Percentiles rank a stretch among this genome's conserved stretches.
Evolutionary conservation across 1,140 invertebrate genomes (phyloP).

Genomic region (Rhizoglyphus robini): DNA sequence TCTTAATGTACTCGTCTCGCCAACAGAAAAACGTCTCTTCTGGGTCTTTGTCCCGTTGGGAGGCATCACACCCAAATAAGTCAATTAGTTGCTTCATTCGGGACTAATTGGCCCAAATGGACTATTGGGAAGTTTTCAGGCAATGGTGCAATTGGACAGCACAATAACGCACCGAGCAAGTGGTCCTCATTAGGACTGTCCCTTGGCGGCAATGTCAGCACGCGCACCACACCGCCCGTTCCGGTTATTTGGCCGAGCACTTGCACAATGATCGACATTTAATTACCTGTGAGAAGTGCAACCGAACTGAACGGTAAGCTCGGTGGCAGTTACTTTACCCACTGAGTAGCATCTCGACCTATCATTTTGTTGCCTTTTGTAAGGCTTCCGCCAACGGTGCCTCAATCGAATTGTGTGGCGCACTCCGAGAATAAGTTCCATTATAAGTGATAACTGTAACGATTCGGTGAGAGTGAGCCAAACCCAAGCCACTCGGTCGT

Average conservation of each 20-base stretch:
- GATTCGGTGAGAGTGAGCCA: background rate
- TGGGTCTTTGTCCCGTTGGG: too few relatives aligned
- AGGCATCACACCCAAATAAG: too few relatives aligned
- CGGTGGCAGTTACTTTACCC: background rate
- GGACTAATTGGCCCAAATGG: slow-evolving; percentile 8
- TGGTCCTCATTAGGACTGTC: background rate
- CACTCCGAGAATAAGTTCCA: background rate
- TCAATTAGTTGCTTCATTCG: background rate
- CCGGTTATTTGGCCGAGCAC: background rate
- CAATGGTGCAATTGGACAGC: background rate
- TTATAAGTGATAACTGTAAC: slow-evolving; percentile 15
- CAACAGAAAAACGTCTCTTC: too few relatives aligned
- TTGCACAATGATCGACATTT: slow-evolving; percentile 1
- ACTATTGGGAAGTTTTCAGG: background rate
- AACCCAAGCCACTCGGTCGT: background rate
- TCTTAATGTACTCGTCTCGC: background rate
- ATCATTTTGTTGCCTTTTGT: background rate
- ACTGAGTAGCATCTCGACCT: background rate
- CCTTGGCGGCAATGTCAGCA: background rate
- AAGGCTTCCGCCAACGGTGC: slow-evolving; percentile 4
- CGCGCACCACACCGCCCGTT: background rate
- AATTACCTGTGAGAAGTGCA: slow-evolving; percentile 10
- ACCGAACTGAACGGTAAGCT: background rate
- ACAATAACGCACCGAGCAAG: background rate
- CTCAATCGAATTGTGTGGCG: too few relatives aligned